Base-by-base conservation (phyloP, 2,888 invertebrate genomes). In the Panorpa germanica region DNA sequence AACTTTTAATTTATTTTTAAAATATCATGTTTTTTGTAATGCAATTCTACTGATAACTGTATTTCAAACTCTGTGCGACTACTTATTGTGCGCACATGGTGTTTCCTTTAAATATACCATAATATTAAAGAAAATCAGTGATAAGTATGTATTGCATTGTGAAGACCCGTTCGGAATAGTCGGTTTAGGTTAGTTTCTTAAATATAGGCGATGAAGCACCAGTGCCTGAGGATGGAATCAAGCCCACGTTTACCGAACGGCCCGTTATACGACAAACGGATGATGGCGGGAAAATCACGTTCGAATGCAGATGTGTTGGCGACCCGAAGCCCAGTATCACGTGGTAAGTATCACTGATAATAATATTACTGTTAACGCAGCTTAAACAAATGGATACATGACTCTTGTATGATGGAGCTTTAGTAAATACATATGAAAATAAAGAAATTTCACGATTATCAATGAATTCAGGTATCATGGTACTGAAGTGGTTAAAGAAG, bases 211-310 rank as follows among this genome's bases (percentile, higher is more conserved):
- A 90, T 64, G 88, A 88, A 65, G 85, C 85, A 55, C 82, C 85
- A 46, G 78, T 85, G 53, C 86, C 86, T 47, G 81, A 82, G 48
- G 82, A 85, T 59, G 85, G 78, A 57, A 81, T 85, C 60, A 91
- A 88, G 64, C 95, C 96, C 45, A 88, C 90, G 44, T 96, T 95
- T 65, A 91, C 93, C 51, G 91, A 93, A 70, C 76, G 93, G 61
- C 95, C 95, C 38, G 74, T 88, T 53, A 91, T 95, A 59, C 75
- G 85, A 64, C 95, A 95, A 65, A 83, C 86, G 49, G 88, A 90
- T 49, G 90, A 90, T 64, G 90, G 90, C 49, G 78, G 78, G 55
- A 85, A 77, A 62, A 85, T 96, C 50, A 76, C 82, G 47, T 93
- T 96, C 63, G 90, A 91, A 65, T 95, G 93, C 65, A 71, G 90